A percentile compares a stretch with the other conserved stretches of the same genome.
Evolutionary conservation across 2,113 vertebrate species (phyloP).

Genomic region (Tringa solitaria): DNA sequence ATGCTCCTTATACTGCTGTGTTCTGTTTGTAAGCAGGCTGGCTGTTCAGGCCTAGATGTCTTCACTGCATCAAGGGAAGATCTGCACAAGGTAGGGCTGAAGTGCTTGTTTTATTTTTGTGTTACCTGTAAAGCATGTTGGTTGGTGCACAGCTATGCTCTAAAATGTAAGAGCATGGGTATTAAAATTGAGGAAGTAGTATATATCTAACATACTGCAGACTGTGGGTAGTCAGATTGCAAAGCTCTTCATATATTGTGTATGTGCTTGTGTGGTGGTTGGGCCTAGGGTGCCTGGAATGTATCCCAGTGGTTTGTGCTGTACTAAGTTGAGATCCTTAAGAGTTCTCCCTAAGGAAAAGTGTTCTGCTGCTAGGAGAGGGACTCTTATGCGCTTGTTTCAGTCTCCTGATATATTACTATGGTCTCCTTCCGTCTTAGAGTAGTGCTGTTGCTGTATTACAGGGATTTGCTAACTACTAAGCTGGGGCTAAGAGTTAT

Average conservation of each 20-base stretch:
- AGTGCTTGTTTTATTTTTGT: neutral
- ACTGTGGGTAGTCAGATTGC: fast-evolving
- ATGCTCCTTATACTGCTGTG: fast-evolving
- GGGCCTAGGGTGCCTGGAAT: no score
- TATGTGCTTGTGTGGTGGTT: neutral
- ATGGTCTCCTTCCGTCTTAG: neutral
- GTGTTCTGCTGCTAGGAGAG: neutral
- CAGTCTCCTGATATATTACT: fast-evolving
- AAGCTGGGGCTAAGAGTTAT: neutral
- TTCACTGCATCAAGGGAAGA: fast-evolving
- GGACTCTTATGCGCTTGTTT: no score
- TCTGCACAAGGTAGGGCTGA: neutral
- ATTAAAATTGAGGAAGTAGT: no score
- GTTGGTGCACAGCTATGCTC: fast-evolving
- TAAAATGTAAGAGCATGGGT: fast-evolving
- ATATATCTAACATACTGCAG: fast-evolving
- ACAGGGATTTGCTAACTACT: neutral
- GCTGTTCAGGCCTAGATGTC: fast-evolving
- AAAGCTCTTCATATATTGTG: fast-evolving
- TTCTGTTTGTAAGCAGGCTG: fast-evolving
- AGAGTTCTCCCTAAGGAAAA: neutral
- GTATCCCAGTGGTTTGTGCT: neutral
- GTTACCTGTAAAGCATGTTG: fast-evolving
- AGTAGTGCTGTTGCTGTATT: neutral
- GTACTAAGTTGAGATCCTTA: fast-evolving